Conservation (phyloP, 2,797 vertebrate genomes). For the Apodemus agrarius region DNA sequence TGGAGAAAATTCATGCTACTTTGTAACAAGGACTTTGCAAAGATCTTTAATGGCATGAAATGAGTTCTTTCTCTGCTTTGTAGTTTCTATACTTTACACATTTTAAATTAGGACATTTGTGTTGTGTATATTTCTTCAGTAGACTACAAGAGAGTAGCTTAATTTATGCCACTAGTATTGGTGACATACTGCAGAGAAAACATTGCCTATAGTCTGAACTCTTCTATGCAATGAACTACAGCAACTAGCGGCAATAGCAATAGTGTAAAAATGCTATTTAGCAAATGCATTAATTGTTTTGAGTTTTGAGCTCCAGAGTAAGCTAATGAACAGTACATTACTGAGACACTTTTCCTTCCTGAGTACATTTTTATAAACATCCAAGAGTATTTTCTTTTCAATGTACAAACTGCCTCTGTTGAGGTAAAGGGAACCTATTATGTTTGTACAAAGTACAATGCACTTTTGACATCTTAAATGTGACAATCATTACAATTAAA, state of each 20-base stretch:
- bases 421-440: background rate
- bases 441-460: background rate
- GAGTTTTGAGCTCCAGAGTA: conserved; percentile 11
- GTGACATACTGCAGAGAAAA: conserved; percentile 13
- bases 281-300: background rate
- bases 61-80: background rate
- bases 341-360: background rate
- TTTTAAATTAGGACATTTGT: conserved; percentile 37
- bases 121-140: conserved; percentile 2
- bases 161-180: background rate
- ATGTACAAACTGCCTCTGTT: conserved; percentile 15
- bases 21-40: conserved; percentile 23
- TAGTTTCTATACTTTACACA: background rate
- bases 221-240: background rate
- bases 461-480: conserved; percentile 1
- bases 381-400: background rate
- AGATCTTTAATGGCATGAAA: background rate
- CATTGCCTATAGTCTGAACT: background rate
- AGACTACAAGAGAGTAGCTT: background rate
- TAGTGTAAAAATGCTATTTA: conserved; percentile 5
- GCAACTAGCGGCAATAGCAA: background rate
- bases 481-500: background rate
- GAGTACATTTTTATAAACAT: conserved; percentile 18
- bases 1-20: conserved; percentile 33
- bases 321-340: conserved; percentile 19